Evolutionary conservation across 2,888 invertebrate genomes (phyloP).

Genomic region (Camptogramma bilineatum): DNA sequence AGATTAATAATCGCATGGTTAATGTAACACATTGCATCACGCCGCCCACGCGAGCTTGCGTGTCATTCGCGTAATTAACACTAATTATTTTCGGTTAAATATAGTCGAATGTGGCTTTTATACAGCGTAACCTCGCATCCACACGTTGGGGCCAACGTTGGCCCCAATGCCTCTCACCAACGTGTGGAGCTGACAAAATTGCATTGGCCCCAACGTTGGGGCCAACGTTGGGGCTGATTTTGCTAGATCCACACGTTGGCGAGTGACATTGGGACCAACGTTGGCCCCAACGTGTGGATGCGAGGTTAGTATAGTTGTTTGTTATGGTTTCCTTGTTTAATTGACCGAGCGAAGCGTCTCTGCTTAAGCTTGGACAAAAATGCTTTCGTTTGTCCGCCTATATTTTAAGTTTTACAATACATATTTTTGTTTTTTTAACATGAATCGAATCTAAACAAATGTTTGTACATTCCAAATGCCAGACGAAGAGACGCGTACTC

Average conservation of each 20-base stretch:
- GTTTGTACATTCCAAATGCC: not conserved
- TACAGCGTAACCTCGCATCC: too few species aligned
- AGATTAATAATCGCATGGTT: slow-evolving; percentile 64
- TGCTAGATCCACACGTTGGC: too few species aligned
- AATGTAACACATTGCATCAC: slow-evolving; percentile 61
- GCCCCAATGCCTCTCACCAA: too few species aligned
- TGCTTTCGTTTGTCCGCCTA: too few species aligned
- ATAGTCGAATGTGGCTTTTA: slow-evolving; percentile 47
- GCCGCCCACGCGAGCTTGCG: slow-evolving; percentile 61
- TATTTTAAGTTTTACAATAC: not conserved
- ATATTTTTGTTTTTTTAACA: not conserved
- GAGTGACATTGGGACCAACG: too few species aligned
- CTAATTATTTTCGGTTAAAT: slow-evolving; percentile 69
- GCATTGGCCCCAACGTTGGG: too few species aligned
- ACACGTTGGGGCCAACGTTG: too few species aligned
- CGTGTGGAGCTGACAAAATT: too few species aligned
- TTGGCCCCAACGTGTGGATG: too few species aligned
- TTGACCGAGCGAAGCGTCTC: too few species aligned
- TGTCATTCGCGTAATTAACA: slow-evolving; percentile 74
- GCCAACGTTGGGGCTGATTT: too few species aligned
- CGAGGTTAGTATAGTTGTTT: slow-evolving; percentile 39
- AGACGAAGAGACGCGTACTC: slow-evolving; percentile 7
- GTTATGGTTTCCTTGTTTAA: slow-evolving; percentile 34
- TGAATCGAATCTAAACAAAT: not conserved
- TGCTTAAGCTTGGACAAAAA: too few species aligned